Percentiles rank a stretch among this genome's conserved stretches.
phyloP scores from a whole-genome alignment of 2,888 invertebrate species.

The Dolichopus griseipennis region DNA sequence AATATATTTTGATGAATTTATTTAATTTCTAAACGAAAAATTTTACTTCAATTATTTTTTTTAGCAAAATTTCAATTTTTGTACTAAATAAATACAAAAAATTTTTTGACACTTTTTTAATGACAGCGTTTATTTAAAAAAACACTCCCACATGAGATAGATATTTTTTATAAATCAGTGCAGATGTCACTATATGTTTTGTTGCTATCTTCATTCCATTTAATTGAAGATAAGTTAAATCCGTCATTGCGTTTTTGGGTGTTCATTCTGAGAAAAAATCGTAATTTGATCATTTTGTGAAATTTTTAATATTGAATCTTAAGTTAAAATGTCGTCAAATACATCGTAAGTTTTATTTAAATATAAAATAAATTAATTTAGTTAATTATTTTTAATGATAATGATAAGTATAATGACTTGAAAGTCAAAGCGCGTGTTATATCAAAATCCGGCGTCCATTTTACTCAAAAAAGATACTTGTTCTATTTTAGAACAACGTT shows the following conservation, averaged over 20 bases:
- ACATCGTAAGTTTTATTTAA: not conserved
- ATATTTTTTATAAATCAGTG: too few relatives aligned
- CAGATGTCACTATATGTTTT: not conserved
- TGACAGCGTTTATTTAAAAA: too few relatives aligned
- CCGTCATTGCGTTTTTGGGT: conserved; percentile 4
- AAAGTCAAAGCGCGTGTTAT: conserved; percentile 25
- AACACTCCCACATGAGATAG: too few relatives aligned
- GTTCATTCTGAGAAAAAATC: not conserved
- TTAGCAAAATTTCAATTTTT: too few relatives aligned
- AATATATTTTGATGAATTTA: too few relatives aligned
- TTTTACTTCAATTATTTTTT: too few relatives aligned
- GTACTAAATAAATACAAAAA: too few relatives aligned
- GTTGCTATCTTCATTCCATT: not conserved
- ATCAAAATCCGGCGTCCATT: conserved; percentile 26
- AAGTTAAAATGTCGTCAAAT: conserved; percentile 8
- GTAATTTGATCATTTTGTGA: not conserved
- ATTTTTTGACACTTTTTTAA: too few relatives aligned
- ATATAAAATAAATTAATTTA: not conserved
- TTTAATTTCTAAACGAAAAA: too few relatives aligned
- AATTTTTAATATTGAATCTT: not conserved
- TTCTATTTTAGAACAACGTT: conserved; percentile 29
- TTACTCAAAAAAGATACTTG: conserved; percentile 19
- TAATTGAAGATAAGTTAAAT: not conserved
- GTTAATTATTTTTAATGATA: not conserved
- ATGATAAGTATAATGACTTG: not conserved